A percentile compares a stretch with the other conserved stretches of the same genome.
phyloP scores from a whole-genome alignment of 2,113 vertebrate genomes.

The Harpagus bidentatus region DNA sequence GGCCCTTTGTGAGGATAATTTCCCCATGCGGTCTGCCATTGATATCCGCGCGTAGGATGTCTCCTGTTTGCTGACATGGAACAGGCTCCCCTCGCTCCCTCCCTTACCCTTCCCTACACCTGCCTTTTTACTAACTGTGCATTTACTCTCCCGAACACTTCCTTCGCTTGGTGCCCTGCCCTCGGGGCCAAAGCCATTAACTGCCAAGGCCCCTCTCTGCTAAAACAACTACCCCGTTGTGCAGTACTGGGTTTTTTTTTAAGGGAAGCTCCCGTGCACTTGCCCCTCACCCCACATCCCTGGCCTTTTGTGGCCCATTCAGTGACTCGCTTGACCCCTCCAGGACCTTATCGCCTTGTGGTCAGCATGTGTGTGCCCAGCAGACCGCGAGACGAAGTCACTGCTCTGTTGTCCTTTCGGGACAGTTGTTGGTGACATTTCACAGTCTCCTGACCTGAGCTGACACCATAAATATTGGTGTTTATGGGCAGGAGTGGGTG shows the following conservation, averaged over 20 bases:
- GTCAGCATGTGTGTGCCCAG: conserved; percentile 60
- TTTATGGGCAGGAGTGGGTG: background rate
- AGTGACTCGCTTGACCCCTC: conserved; percentile 69
- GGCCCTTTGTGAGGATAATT: conserved; percentile 50
- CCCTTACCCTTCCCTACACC: conserved; percentile 43
- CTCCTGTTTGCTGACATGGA: conserved; percentile 59
- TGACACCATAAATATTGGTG: background rate
- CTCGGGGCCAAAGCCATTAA: conserved; percentile 68
- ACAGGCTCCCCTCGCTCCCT: conserved; percentile 38
- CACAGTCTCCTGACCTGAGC: conserved; percentile 7
- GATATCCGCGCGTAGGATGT: background rate
- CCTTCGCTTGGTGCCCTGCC: background rate
- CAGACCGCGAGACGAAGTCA: background rate
- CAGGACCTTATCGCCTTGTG: conserved; percentile 46
- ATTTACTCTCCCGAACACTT: conserved; percentile 26
- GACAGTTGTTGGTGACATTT: background rate
- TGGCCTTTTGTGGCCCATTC: conserved; percentile 68
- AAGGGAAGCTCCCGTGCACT: background rate
- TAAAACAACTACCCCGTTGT: conserved; percentile 59
- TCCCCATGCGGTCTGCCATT: conserved; percentile 11
- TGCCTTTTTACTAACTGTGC: conserved; percentile 53
- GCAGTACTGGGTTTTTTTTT: background rate
- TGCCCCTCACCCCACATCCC: conserved; percentile 36
- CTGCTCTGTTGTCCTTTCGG: background rate
- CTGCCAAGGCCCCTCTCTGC: conserved; percentile 25